Conservation (phyloP, 1,140 invertebrate species). For the Artemia franciscana region DNA sequence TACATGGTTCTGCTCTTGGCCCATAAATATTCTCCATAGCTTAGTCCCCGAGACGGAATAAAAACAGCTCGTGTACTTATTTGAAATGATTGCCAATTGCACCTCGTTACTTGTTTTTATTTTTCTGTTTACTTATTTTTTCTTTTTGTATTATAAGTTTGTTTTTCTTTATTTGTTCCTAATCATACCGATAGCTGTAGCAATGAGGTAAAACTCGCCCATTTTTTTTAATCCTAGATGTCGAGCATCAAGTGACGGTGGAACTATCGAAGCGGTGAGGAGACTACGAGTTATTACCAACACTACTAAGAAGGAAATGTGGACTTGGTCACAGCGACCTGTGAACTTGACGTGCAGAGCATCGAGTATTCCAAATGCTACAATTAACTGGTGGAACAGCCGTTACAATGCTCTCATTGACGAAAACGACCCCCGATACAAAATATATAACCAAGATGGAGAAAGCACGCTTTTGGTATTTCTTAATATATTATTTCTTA, state of each 20-base stretch:
- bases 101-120: no score
- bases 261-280: conserved; percentile 33
- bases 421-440: conserved; percentile 27
- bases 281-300: conserved; percentile 37
- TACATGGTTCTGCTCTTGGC: no score
- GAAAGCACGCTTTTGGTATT: conserved; percentile 32
- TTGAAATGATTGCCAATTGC: no score
- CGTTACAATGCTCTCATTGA: conserved; percentile 22
- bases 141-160: no score
- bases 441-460: conserved; percentile 32
- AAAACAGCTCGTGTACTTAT: no score
- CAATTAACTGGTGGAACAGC: conserved; percentile 44
- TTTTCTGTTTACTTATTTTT: no score
- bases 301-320: conserved; percentile 38
- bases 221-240: conserved; percentile 3
- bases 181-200: no score
- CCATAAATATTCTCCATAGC: no score
- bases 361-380: conserved; percentile 72
- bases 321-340: conserved; percentile 50
- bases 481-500: no score
- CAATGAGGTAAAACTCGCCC: background rate
- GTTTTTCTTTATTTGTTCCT: no score
- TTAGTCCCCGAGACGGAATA: no score
- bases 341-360: conserved; percentile 72
- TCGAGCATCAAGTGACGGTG: conserved; percentile 49